Evolutionary conservation across 2,113 vertebrate species (phyloP).

Genomic region (Apeltes quadracus): DNA sequence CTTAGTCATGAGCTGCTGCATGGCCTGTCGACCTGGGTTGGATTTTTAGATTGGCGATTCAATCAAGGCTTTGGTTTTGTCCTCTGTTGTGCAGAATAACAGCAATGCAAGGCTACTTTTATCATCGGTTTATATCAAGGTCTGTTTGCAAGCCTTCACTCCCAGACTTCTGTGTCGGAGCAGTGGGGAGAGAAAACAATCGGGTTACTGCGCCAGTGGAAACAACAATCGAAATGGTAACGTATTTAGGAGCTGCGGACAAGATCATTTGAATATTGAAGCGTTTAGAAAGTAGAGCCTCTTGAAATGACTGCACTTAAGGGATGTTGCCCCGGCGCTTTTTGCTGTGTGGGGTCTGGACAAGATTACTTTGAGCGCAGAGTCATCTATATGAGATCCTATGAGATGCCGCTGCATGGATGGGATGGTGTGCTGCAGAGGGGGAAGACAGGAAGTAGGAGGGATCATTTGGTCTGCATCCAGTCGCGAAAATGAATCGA

Average conservation of each 20-base stretch:
- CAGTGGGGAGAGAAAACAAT: conserved; percentile 74
- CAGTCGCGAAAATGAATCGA: conserved; percentile 58
- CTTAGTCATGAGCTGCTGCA: conserved; percentile 7
- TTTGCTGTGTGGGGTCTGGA: conserved; percentile 42
- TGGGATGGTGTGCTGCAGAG: conserved; percentile 58
- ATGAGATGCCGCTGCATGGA: conserved; percentile 22
- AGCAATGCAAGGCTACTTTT: conserved; percentile 60
- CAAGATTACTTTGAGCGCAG: conserved; percentile 29
- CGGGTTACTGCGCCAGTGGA: conserved; percentile 62
- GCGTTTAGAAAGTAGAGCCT: conserved; percentile 34
- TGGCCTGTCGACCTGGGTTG: conserved; percentile 31
- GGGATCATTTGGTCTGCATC: conserved; percentile 56
- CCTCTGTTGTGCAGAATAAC: conserved; percentile 61
- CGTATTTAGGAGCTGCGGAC: conserved; percentile 29
- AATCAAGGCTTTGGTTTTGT: conserved; percentile 66
- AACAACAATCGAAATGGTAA: conserved; percentile 42
- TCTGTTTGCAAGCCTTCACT: conserved; percentile 67
- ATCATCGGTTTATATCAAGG: conserved; percentile 60
- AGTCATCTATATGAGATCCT: conserved; percentile 12
- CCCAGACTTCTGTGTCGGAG: conserved; percentile 73
- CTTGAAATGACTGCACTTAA: conserved; percentile 43
- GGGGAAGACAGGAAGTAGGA: conserved; percentile 58
- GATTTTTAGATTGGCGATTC: conserved; percentile 51
- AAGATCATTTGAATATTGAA: conserved; percentile 17
- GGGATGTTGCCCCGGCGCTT: conserved; percentile 33